Evolutionary conservation across 1,140 invertebrate genomes (phyloP), one percentile per base, ranked within the genome.

Genomic region (Papilio xuthus): DNA sequence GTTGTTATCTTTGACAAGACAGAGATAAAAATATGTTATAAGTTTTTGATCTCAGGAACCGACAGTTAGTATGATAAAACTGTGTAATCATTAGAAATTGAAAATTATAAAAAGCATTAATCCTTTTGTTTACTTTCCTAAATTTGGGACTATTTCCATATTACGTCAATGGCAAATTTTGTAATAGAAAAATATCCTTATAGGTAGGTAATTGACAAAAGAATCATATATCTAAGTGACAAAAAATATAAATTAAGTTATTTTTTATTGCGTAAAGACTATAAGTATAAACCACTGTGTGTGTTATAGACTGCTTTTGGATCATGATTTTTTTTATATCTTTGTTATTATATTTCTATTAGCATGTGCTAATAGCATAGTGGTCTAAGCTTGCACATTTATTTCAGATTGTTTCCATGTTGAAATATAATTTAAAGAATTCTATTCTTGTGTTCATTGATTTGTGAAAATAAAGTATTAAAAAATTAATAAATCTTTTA

Each of bases 381-480:
- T 71, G 37, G n/a, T 44, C 42, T 71, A 20, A 41, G 28, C 70
- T 42, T 71, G 70, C 41, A 70, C 28, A n/a, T 42, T 71, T 26
- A 8, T 56, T 56, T 37, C 73, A 56, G 50, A 75, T 75, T 75
- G 50, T 56, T 75, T 74, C 28, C 18, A 56, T 53, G 23, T 56
- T 75, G 18, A 75, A 75, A 56, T 32, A 26, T 75, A 60, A 75
- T 75, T 75, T 60, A 56, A 56, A 32, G 47, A 75, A 37, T 75
- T 60, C 73, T 76, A 76, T 76, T 63, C 32, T 76, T 76, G 73
- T 76, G 47, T 76, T 76, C 32, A 60, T 56, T 75, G 28, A 28
- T 23, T 50, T 56, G 73, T 76, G 73, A 76, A 60, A 60, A 76
- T 60, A 76, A 76, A 60, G 9, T 53, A 12, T 74, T 53, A 53